These are phyloP conservation scores for Bembecia ichneumoniformis DNA, from an alignment of 2,888 invertebrate genomes.

Conservation along the genomic window DNA sequence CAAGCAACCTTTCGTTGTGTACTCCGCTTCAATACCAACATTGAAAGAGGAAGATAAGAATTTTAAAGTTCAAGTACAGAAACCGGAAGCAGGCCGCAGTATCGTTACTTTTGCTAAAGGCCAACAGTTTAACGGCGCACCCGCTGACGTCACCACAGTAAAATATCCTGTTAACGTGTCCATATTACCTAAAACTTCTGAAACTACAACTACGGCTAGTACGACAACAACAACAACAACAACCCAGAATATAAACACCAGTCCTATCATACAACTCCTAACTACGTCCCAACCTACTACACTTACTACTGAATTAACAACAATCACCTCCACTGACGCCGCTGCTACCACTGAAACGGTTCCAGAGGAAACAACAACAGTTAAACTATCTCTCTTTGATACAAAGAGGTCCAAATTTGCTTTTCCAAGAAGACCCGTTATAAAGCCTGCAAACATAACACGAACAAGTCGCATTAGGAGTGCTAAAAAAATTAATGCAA, in stretches of 20 bases:
- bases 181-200: slow-evolving; percentile 21
- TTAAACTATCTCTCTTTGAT: slow-evolving; percentile 38
- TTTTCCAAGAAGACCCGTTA: slow-evolving; percentile 49
- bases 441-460: slow-evolving; percentile 46
- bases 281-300: slow-evolving; percentile 20
- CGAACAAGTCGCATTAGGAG: slow-evolving; percentile 27
- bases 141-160: slow-evolving; percentile 26
- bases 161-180: slow-evolving; percentile 42
- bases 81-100: slow-evolving; percentile 42
- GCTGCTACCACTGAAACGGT: slow-evolving; percentile 32
- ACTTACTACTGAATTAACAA: slow-evolving; percentile 13
- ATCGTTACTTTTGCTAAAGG: slow-evolving; percentile 55
- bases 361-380: slow-evolving; percentile 43
- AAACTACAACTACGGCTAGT: slow-evolving; percentile 14
- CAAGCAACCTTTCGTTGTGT: slow-evolving; percentile 59
- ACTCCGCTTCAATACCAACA: slow-evolving; percentile 48
- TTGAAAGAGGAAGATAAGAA: slow-evolving; percentile 43
- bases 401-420: slow-evolving; percentile 52
- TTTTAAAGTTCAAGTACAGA: slow-evolving; percentile 40
- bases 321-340: slow-evolving; percentile 16
- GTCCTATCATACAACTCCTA: slow-evolving; percentile 26
- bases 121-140: slow-evolving; percentile 47
- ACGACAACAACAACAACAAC: slow-evolving; percentile 16
- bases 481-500: slow-evolving; percentile 39
- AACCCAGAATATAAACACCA: slow-evolving; percentile 19